Evolutionary conservation across 2,888 invertebrate genomes (phyloP), one percentile per base, ranked within the genome.

Genomic region (Pelosia muscerda): DNA sequence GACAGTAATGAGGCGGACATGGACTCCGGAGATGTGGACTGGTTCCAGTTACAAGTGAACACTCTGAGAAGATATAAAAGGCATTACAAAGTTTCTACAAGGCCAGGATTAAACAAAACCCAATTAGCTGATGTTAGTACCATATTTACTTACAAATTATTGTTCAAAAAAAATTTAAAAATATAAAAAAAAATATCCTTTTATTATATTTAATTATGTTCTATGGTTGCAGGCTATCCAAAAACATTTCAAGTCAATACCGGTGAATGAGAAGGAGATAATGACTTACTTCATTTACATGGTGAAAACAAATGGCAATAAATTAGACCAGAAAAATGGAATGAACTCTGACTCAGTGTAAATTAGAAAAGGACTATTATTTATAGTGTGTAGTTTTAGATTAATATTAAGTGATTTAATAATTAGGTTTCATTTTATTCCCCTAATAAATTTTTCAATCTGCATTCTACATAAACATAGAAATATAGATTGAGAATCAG

Each of bases 201-300:
- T 42, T 22, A 22, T 53, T 53, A 11, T 34, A 53, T 28, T 49
- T 34, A 26, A 65, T 86, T 31, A 34, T 13, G 25, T 23, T 2
- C 83, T 87, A 77, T 72, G 1, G 19, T 96, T 96, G 31, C 96
- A 99, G 99, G 97, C 97, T 65, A 96, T 99, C 65, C 97, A 98
- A 95, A 98, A 98, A 89, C 99, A 99, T 93, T 99, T 99, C 94
- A 98, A 98, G 92, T 97, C 98, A 70, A 97, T 99, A 90, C 98
- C 98, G 55, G 98, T 99, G 19, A 97, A 97, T 84, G 99, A 99
- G 90, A 99, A 99, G 89, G 99, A 99, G 91, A 97, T 98, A 61
- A 95, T 99, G 73, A 98, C 99, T 62, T 98, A 97, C 88, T 99
- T 99, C 89, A 98, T 99, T 84, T 99, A 99, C 89, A 98, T 98